Evolutionary conservation across 2,113 vertebrate genomes (phyloP).

Genomic region (Castor canadensis): DNA sequence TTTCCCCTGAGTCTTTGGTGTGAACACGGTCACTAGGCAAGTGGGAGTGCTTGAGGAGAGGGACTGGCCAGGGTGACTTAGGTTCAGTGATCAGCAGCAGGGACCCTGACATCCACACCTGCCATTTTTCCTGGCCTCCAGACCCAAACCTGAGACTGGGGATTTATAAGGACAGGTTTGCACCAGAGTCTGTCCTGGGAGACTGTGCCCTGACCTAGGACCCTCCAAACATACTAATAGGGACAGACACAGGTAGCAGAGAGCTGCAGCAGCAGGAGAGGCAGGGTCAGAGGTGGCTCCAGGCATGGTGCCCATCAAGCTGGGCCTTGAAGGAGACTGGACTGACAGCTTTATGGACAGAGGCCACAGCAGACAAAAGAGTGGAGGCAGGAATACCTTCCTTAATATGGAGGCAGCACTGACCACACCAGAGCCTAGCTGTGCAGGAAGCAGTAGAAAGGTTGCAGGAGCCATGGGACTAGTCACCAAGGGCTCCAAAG

Average conservation of each 20-base stretch:
- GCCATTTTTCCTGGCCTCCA: not conserved
- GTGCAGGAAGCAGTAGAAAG: not conserved
- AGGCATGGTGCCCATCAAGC: fast-evolving
- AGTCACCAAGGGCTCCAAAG: not conserved
- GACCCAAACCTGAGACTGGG: not conserved
- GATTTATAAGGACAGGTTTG: not conserved
- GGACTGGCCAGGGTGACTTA: too few species aligned
- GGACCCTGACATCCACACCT: not conserved
- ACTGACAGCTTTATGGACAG: fast-evolving
- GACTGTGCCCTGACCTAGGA: not conserved
- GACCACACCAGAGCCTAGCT: fast-evolving
- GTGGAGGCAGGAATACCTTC: not conserved
- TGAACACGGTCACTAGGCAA: not conserved
- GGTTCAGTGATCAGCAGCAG: not conserved
- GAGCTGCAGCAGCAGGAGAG: too few species aligned
- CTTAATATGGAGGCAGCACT: not conserved
- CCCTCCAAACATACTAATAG: not conserved
- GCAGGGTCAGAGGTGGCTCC: not conserved
- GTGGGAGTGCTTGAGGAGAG: not conserved
- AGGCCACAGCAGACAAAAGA: not conserved
- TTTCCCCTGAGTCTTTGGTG: fast-evolving
- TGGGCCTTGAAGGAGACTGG: not conserved
- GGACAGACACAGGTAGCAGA: not conserved
- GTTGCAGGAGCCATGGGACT: fast-evolving
- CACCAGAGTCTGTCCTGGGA: not conserved